These are phyloP conservation scores for Equus quagga DNA, from an alignment of 2,113 vertebrate species.

Conservation along the genomic window DNA sequence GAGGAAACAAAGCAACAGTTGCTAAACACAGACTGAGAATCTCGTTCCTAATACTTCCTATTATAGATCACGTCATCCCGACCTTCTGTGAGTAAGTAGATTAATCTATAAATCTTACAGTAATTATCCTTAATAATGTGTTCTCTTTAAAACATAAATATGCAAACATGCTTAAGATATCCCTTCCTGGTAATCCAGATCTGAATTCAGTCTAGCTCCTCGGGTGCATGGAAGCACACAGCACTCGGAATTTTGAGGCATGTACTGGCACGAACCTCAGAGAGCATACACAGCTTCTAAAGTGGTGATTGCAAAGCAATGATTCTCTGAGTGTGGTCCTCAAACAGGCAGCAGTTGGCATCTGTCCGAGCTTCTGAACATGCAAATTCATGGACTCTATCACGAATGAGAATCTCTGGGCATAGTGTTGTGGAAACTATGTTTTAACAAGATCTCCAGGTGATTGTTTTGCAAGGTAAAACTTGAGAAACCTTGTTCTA, in stretches of 20 bases:
- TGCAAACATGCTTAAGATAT: neutral
- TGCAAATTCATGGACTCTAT: neutral
- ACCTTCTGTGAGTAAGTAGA: neutral
- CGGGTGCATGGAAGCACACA: rapidly evolving
- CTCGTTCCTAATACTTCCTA: neutral
- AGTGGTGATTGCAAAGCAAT: too few relatives aligned
- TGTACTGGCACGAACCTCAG: neutral
- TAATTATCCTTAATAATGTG: neutral
- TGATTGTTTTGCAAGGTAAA: neutral
- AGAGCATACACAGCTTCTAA: neutral
- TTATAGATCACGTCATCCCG: neutral
- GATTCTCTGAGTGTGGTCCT: neutral
- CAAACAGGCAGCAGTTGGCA: neutral
- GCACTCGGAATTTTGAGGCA: rapidly evolving
- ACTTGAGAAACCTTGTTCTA: neutral
- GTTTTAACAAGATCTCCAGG: neutral
- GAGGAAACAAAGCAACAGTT: neutral
- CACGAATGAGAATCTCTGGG: neutral
- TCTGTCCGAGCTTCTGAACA: neutral
- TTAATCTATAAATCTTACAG: neutral
- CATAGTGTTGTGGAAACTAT: neutral
- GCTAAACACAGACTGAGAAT: neutral
- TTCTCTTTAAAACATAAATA: neutral
- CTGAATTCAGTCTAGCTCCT: neutral
- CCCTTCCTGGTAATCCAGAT: neutral